phyloP scores from a whole-genome alignment of 2,113 vertebrate genomes.

The Stigmatopora nigra region DNA sequence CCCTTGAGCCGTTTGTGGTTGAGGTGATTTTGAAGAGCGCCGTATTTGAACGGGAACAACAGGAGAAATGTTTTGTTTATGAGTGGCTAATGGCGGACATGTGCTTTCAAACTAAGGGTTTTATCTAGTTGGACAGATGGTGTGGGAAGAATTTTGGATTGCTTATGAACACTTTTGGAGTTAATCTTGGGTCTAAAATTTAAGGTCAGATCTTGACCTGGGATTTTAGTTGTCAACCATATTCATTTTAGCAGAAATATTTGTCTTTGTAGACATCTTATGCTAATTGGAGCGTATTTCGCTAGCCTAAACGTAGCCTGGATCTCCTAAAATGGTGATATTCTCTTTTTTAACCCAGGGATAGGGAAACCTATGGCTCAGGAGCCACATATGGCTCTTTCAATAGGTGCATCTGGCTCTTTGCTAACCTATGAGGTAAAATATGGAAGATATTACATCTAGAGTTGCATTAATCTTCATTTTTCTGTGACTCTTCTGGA shows the following conservation, averaged over 20 bases:
- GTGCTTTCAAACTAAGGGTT: constrained; percentile 33
- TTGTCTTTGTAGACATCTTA: neutral
- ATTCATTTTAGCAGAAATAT: neutral
- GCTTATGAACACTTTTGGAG: no score
- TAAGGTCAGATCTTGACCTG: neutral
- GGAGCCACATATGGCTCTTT: no score
- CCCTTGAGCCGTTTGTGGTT: constrained; percentile 32
- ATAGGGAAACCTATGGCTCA: no score
- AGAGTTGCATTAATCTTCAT: no score
- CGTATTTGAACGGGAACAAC: constrained; percentile 26
- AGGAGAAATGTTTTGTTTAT: constrained; percentile 37
- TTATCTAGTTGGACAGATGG: constrained; percentile 61
- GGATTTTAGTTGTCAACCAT: neutral
- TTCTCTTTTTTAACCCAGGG: no score
- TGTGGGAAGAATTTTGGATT: constrained; percentile 25
- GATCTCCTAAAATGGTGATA: constrained; percentile 4
- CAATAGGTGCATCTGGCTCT: no score
- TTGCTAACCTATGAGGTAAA: no score
- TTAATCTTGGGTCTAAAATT: neutral
- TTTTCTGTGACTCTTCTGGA: no score
- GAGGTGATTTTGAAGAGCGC: constrained; percentile 49
- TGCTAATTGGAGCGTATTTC: neutral
- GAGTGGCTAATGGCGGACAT: constrained; percentile 53
- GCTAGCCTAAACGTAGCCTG: neutral
- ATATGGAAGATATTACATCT: no score